Evolutionary conservation across 2,113 vertebrate genomes (phyloP).

Genomic region (Condylura cristata): DNA sequence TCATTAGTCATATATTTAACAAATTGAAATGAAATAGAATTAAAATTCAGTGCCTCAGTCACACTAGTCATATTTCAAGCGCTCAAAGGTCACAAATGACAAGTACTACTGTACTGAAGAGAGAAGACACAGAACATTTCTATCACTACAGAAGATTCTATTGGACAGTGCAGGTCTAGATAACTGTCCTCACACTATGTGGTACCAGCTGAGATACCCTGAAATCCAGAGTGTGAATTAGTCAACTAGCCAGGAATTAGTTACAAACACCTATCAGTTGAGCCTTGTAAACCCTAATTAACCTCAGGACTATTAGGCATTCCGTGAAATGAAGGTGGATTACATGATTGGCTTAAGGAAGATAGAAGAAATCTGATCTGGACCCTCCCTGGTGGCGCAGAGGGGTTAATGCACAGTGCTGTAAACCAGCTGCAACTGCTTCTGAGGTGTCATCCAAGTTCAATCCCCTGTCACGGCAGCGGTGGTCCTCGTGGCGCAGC

Average conservation of each 20-base stretch:
- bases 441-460: no score
- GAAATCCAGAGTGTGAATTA: constrained; percentile 34
- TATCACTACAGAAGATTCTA: neutral
- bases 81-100: neutral
- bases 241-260: constrained; percentile 42
- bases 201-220: neutral
- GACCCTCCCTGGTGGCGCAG: no score
- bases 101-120: neutral
- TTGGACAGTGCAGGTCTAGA: constrained; percentile 15
- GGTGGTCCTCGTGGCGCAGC: no score
- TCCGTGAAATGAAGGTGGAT: constrained; percentile 40
- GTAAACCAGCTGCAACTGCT: no score
- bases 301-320: constrained; percentile 14
- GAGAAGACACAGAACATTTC: constrained; percentile 32
- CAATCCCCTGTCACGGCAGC: no score
- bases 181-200: constrained; percentile 22
- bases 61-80: constrained; percentile 8
- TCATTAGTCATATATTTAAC: neutral
- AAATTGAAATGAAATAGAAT: constrained; percentile 19
- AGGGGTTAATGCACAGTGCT: no score
- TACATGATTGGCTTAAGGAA: neutral
- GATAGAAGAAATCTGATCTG: no score
- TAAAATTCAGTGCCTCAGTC: neutral
- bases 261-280: constrained; percentile 19
- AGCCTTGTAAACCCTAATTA: constrained; percentile 44